These are phyloP conservation scores for Blomia tropicalis DNA, from an alignment of 2,888 invertebrate genomes.

Conservation along the genomic window DNA sequence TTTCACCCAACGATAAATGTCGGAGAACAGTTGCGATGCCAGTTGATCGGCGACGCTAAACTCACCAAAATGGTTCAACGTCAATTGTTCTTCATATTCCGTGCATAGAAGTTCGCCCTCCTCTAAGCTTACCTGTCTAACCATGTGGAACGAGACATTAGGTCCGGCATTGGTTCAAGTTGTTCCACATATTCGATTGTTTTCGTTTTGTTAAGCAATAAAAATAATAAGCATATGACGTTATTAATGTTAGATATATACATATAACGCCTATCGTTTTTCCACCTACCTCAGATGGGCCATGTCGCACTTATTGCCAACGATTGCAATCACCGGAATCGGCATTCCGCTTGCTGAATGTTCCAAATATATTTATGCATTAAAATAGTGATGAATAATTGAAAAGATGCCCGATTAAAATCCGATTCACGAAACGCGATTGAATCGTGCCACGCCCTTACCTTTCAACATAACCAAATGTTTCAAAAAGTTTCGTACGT, in stretches of 20 bases:
- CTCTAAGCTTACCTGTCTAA: constrained; percentile 61
- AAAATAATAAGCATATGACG: not conserved
- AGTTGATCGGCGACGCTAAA: constrained; percentile 21
- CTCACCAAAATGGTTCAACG: constrained; percentile 16
- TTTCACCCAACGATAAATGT: constrained; percentile 21
- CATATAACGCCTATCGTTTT: not conserved
- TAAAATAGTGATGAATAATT: constrained; percentile 11
- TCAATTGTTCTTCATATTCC: constrained; percentile 19
- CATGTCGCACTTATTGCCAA: constrained; percentile 79
- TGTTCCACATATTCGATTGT: too few relatives aligned
- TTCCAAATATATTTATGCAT: constrained; percentile 21
- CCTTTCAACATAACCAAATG: constrained; percentile 40
- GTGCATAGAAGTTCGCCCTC: constrained; percentile 45
- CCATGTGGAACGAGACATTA: constrained; percentile 2
- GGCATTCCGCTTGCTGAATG: constrained; percentile 1
- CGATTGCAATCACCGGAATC: constrained; percentile 48
- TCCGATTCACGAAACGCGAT: too few relatives aligned
- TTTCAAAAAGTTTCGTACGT: constrained; percentile 55
- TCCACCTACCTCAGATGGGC: constrained; percentile 47
- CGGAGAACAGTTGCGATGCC: constrained; percentile 14
- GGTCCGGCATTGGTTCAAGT: too few relatives aligned
- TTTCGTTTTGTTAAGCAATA: too few relatives aligned
- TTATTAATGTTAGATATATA: not conserved
- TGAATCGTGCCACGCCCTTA: too few relatives aligned
- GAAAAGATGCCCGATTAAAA: not conserved